These are phyloP conservation scores for Perognathus longimembris DNA, from an alignment of 2,113 vertebrate species.

Conservation along the genomic window DNA sequence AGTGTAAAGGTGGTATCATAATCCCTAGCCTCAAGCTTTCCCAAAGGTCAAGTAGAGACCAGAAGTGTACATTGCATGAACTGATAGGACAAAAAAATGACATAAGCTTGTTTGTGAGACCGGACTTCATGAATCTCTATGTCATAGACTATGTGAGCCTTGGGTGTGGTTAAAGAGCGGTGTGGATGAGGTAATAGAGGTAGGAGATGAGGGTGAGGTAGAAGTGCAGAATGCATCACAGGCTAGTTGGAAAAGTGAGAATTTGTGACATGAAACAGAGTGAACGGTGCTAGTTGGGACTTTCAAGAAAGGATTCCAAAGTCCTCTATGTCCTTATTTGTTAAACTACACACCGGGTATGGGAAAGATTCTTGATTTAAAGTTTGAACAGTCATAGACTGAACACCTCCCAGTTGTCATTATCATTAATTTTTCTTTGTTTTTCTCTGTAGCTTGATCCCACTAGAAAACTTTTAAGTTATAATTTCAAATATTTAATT, in stretches of 20 bases:
- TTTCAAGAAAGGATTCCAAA: neutral
- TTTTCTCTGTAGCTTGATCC: neutral
- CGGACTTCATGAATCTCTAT: neutral
- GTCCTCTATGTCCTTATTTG: neutral
- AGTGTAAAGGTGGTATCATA: neutral
- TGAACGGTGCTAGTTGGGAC: neutral
- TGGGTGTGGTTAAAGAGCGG: neutral
- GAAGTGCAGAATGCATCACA: rapidly evolving
- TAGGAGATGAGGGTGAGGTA: neutral
- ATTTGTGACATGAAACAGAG: neutral
- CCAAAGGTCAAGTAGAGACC: neutral
- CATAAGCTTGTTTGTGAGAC: neutral
- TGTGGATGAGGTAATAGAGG: neutral
- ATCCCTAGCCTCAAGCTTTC: neutral
- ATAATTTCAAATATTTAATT: neutral
- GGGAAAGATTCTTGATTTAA: neutral
- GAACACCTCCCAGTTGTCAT: neutral
- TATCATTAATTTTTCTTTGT: neutral
- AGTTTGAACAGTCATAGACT: neutral
- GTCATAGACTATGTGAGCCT: neutral
- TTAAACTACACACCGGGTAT: neutral
- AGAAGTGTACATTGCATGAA: neutral
- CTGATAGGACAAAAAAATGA: too few relatives aligned
- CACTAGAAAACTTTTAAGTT: neutral
- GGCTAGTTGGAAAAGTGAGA: neutral